A percentile compares a stretch with the other conserved stretches of the same genome.
These are phyloP conservation scores for Cremastobaeus sp. DNA, from an alignment of 2,888 invertebrate species.

Conservation along the genomic window DNA sequence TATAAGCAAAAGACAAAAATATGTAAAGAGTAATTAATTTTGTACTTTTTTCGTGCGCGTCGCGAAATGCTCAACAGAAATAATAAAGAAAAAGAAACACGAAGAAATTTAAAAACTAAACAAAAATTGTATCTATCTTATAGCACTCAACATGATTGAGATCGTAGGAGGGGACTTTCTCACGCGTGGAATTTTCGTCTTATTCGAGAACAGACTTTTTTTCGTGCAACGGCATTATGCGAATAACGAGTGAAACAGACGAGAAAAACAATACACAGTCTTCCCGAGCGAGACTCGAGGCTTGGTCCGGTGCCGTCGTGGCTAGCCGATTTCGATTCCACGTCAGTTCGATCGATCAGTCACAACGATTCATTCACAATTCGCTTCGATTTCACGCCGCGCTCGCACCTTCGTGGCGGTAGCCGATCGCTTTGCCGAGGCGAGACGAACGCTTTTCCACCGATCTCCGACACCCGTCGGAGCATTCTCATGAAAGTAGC, in stretches of 20 bases:
- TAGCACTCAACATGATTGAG: slow-evolving; percentile 53
- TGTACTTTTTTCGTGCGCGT: slow-evolving; percentile 76
- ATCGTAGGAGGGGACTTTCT: slow-evolving; percentile 42
- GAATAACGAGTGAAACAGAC: slow-evolving; percentile 10
- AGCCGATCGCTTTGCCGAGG: background rate
- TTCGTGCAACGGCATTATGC: slow-evolving; percentile 30
- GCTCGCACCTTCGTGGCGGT: slow-evolving; percentile 3
- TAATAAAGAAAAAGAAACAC: slow-evolving; percentile 45
- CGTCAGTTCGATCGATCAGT: slow-evolving; percentile 38
- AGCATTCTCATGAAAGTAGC: slow-evolving; percentile 40
- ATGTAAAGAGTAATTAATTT: slow-evolving; percentile 75
- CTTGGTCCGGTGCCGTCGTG: slow-evolving; percentile 40
- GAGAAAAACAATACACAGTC: slow-evolving; percentile 62
- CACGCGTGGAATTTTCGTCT: slow-evolving; percentile 57
- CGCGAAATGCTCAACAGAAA: slow-evolving; percentile 74
- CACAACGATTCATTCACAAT: slow-evolving; percentile 43
- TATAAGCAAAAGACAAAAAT: slow-evolving; percentile 63
- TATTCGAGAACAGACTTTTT: slow-evolving; percentile 48
- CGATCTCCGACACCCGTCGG: no score
- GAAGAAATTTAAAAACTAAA: slow-evolving; percentile 42
- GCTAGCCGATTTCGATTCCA: slow-evolving; percentile 29
- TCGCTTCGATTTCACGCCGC: slow-evolving; percentile 35
- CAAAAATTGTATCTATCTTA: slow-evolving; percentile 57
- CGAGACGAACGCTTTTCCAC: no score
- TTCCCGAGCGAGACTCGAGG: slow-evolving; percentile 65